Conservation (phyloP, 2,113 vertebrate genomes). For the Nothobranchius kuhntae region DNA sequence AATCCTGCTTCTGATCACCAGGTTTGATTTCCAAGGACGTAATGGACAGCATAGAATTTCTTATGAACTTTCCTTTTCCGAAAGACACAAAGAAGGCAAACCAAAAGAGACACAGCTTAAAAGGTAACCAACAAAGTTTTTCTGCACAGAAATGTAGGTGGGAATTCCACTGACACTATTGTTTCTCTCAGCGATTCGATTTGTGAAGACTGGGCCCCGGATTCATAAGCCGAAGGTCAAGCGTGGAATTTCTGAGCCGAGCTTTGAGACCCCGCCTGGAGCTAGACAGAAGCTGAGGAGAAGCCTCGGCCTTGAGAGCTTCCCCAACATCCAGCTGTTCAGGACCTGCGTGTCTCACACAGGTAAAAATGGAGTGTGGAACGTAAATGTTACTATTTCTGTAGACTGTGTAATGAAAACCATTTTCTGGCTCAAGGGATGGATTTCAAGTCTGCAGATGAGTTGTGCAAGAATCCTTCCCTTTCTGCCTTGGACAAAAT, state of each 20-base stretch:
- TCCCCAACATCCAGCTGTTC: constrained; percentile 82
- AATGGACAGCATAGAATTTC: constrained; percentile 82
- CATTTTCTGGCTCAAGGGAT: constrained; percentile 4
- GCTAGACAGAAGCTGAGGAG: constrained; percentile 81
- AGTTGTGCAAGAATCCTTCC: background rate
- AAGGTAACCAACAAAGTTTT: constrained; percentile 70
- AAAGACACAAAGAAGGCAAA: constrained; percentile 76
- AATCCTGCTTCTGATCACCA: constrained; percentile 40
- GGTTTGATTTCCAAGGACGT: constrained; percentile 85
- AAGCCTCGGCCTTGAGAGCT: constrained; percentile 81
- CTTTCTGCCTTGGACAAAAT: constrained; percentile 40
- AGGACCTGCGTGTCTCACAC: constrained; percentile 78
- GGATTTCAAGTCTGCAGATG: constrained; percentile 11
- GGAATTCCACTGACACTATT: background rate
- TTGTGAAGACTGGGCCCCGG: constrained; percentile 66
- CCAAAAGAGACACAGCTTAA: constrained; percentile 78
- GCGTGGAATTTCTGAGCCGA: constrained; percentile 8
- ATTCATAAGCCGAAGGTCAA: constrained; percentile 27
- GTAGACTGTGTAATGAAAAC: background rate
- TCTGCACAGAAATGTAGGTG: too few species aligned
- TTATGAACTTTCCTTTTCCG: constrained; percentile 69
- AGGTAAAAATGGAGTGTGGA: constrained; percentile 68
- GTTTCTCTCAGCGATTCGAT: constrained; percentile 56
- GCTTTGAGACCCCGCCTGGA: constrained; percentile 60
- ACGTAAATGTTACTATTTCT: background rate